These are phyloP conservation scores for Atherinosoma microstoma DNA, from an alignment of 2,797 vertebrate genomes.

Conservation along the genomic window DNA sequence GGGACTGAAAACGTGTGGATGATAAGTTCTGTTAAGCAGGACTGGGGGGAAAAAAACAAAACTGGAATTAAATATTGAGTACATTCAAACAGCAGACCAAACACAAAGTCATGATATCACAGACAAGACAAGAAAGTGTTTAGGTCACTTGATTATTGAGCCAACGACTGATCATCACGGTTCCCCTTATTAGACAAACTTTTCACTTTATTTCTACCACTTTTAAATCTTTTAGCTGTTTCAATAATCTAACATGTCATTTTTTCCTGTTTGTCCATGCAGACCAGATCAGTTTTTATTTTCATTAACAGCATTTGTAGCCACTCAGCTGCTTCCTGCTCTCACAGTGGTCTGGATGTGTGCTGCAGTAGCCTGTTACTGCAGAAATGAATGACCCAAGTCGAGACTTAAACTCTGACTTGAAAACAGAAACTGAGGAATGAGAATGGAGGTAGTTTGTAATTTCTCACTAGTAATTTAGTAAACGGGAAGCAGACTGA, in stretches of 20 bases:
- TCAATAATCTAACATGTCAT: background rate
- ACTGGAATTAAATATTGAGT: conserved; percentile 17
- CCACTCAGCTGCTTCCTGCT: conserved; percentile 11
- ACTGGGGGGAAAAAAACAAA: background rate
- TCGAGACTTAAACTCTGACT: background rate
- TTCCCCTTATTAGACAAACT: conserved; percentile 5
- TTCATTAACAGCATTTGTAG: background rate
- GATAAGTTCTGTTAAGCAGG: background rate
- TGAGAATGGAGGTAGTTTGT: conserved; percentile 8
- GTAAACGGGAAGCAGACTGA: background rate
- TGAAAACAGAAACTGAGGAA: background rate
- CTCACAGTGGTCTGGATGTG: background rate
- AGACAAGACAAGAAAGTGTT: conserved; percentile 1
- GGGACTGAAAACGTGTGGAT: background rate
- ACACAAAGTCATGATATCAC: conserved; percentile 18
- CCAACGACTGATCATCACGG: background rate
- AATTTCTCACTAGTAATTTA: conserved; percentile 10
- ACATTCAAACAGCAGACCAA: conserved; percentile 40
- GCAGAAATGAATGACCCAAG: conserved; percentile 41
- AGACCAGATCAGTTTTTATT: conserved; percentile 14
- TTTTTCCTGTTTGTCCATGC: background rate
- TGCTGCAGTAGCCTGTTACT: conserved; percentile 69
- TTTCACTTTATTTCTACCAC: background rate
- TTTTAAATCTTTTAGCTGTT: background rate
- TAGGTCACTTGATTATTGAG: background rate